These are phyloP conservation scores for Danio kyathit DNA, from an alignment of 2,797 vertebrate genomes.

Conservation along the genomic window DNA sequence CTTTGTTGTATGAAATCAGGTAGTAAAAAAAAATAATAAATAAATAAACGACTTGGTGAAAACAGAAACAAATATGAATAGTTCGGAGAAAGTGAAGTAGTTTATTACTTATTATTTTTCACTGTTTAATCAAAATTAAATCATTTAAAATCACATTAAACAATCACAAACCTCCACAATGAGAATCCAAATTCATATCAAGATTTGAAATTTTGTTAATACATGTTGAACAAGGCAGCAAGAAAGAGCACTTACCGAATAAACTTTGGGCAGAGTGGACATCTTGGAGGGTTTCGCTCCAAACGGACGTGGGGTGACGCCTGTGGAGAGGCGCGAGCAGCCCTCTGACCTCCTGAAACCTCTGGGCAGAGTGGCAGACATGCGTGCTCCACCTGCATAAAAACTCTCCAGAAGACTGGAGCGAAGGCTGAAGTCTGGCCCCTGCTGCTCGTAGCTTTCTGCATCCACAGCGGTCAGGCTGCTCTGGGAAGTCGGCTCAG, in stretches of 20 bases:
- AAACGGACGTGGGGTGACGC: constrained; percentile 91
- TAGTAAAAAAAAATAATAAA: no score
- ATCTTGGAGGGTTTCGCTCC: constrained; percentile 84
- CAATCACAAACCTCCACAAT: background rate
- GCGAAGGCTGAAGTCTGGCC: background rate
- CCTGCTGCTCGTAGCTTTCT: background rate
- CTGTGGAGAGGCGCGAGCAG: constrained; percentile 86
- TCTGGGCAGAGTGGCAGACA: constrained; percentile 83
- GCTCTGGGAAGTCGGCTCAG: constrained; percentile 4
- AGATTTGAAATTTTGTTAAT: background rate
- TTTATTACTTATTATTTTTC: no score
- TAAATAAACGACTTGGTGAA: no score
- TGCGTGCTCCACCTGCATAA: constrained; percentile 28
- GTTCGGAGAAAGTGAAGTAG: background rate
- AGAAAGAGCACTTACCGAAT: constrained; percentile 81
- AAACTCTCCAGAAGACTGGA: constrained; percentile 49
- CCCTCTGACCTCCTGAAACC: constrained; percentile 88
- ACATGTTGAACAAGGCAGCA: background rate
- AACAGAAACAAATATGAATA: no score
- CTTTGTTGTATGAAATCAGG: background rate
- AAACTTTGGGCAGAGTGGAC: constrained; percentile 84
- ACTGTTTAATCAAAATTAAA: no score
- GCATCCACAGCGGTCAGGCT: background rate
- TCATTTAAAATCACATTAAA: background rate
- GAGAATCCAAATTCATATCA: background rate